Conservation (phyloP, 2,797 vertebrate genomes). For the Chiropotes sagulatus region DNA sequence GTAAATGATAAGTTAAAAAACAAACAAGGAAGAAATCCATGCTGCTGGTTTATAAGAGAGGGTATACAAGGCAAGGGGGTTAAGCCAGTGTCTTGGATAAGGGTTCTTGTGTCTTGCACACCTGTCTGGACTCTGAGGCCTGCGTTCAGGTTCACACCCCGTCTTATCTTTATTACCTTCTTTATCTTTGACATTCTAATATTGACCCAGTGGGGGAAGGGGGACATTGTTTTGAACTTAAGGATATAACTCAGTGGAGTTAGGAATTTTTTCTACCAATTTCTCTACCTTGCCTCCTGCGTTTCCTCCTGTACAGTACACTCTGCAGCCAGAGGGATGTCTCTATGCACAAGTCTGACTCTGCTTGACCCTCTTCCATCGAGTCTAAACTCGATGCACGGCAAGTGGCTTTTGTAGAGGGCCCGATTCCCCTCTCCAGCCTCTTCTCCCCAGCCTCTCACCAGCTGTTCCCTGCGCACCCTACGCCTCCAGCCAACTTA, state of each 20-base stretch:
- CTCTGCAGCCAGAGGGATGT: not conserved
- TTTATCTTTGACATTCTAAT: constrained; percentile 4
- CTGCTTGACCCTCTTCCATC: not conserved
- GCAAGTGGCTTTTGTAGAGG: not conserved
- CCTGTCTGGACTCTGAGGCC: constrained; percentile 15
- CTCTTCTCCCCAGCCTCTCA: not conserved
- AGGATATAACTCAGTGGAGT: not conserved
- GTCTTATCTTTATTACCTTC: constrained; percentile 45
- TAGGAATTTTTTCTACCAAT: not conserved
- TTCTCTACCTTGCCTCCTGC: not conserved
- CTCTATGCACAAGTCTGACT: not conserved
- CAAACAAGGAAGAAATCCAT: not conserved
- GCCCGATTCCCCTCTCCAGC: not conserved
- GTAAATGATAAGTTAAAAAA: not conserved
- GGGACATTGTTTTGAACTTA: not conserved
- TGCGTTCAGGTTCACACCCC: not conserved
- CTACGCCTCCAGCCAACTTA: not conserved
- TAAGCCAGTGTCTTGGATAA: not conserved
- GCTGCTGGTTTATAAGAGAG: not conserved
- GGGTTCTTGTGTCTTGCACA: not conserved
- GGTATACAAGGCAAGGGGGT: not conserved
- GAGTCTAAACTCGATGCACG: not conserved
- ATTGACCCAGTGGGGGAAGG: not conserved
- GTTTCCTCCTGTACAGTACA: not conserved
- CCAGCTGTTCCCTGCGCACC: not conserved